These are phyloP conservation scores for Ostrea denselamellosa DNA, from an alignment of 1,140 invertebrate species.

Conservation along the genomic window DNA sequence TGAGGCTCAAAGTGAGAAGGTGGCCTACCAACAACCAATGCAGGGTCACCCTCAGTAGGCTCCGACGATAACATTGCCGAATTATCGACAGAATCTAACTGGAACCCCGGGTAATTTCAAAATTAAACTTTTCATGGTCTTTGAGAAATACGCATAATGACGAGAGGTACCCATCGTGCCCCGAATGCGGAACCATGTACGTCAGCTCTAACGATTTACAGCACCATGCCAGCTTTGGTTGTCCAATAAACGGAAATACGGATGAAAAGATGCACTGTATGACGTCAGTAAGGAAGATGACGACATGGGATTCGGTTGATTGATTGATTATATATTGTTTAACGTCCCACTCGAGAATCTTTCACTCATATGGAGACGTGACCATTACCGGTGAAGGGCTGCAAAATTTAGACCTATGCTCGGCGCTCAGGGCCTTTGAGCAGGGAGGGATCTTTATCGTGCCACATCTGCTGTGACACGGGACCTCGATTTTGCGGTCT, in stretches of 20 bases:
- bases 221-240: constrained; percentile 6
- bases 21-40: background rate
- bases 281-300: constrained; percentile 17
- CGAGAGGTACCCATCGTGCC: background rate
- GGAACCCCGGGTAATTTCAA: too few relatives aligned
- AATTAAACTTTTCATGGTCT: too few relatives aligned
- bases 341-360: too few relatives aligned
- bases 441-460: too few relatives aligned
- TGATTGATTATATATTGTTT: too few relatives aligned
- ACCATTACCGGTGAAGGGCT: too few relatives aligned
- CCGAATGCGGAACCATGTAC: constrained; percentile 10
- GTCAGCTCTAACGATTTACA: too few relatives aligned
- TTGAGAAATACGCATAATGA: background rate
- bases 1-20: background rate
- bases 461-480: too few relatives aligned
- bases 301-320: background rate
- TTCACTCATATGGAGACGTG: too few relatives aligned
- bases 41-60: background rate
- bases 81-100: background rate
- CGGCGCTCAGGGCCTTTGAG: too few relatives aligned
- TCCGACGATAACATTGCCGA: background rate
- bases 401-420: too few relatives aligned
- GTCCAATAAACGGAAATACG: constrained; percentile 10
- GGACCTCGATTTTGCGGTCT: too few relatives aligned
- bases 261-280: background rate